A percentile compares a stretch with the other conserved stretches of the same genome.
phyloP scores from a whole-genome alignment of 2,888 invertebrate genomes.

The Drosophila emarginata region DNA sequence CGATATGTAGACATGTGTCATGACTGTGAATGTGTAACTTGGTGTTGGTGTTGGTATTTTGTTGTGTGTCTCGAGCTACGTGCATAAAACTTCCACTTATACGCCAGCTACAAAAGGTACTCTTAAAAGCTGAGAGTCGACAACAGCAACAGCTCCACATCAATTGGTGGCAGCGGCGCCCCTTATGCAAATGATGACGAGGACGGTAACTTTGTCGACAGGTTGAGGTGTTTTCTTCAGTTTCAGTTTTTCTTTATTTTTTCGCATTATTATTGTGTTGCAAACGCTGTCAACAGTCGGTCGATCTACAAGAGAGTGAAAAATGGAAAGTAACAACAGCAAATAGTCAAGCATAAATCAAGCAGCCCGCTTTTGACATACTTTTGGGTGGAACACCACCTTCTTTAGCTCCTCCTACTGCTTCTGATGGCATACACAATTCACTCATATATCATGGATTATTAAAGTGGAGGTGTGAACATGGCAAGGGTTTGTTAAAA shows the following conservation, averaged over 20 bases:
- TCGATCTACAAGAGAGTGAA: slow-evolving; percentile 12
- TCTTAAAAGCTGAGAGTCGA: slow-evolving; percentile 1
- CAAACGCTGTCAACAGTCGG: slow-evolving; percentile 15
- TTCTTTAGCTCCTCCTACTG: not conserved
- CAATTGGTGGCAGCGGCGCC: slow-evolving; percentile 45
- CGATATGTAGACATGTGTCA: slow-evolving; percentile 23
- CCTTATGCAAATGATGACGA: slow-evolving; percentile 62
- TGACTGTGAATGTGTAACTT: slow-evolving; percentile 24
- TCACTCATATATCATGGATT: slow-evolving; percentile 37
- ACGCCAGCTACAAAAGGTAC: slow-evolving; percentile 16
- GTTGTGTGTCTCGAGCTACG: not conserved
- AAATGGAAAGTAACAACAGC: not conserved
- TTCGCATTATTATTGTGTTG: slow-evolving; percentile 20
- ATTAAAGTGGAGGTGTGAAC: slow-evolving; percentile 2
- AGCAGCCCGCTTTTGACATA: slow-evolving; percentile 19
- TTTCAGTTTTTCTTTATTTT: not conserved
- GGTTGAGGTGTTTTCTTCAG: slow-evolving; percentile 34
- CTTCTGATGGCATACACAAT: slow-evolving; percentile 17
- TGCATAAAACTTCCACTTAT: slow-evolving; percentile 1
- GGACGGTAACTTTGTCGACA: slow-evolving; percentile 26
- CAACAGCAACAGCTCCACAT: slow-evolving; percentile 21
- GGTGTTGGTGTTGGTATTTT: slow-evolving; percentile 11
- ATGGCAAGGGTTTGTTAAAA: not conserved
- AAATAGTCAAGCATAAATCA: slow-evolving; percentile 34
- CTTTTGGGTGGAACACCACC: slow-evolving; percentile 9